Evolutionary conservation across 2,797 vertebrate species (phyloP), one percentile per base, ranked within the genome.

Genomic region (Gastrophryne carolinensis): DNA sequence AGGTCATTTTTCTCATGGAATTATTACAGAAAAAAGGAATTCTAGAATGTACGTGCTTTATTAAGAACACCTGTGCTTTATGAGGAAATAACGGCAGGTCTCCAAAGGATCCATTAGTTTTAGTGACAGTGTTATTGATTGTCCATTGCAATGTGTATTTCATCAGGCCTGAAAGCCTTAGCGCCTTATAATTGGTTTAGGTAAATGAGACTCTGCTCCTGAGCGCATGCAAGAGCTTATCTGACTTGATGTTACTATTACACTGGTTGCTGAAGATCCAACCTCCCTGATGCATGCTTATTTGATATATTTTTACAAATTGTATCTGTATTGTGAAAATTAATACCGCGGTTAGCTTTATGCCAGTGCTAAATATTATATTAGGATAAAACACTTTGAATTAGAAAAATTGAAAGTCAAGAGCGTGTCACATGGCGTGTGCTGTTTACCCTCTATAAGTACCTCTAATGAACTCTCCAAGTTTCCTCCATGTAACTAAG

Each of bases 181-280:
- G 75, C 68, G 66, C 68, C 75, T 72, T 78, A 61, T 78, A 78
- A 78, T 78, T 78, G 75, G 68, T 72, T 78, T 78, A 78, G 75
- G 68, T 72, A 78, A 78, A 78, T 78, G 61, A 72, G 68, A 72
- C 72, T 78, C 75, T 78, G 58, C 72, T 72, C 53, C 66, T 44
- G 47, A 37, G 41, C 35, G 19, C 57, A 53, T 65, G 75, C 52
- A 78, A 72, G 41, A 72, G 53, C 75, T 78, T 78, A 78, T 72
- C 75, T 72, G 32, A 12, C 49, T 78, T 72, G 41, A 78, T 78
- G 60, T 78, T 65, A 66, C 68, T 72, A 66, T 72, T 78, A 72
- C 52, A 60, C 30, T 21, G 41, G 17, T 53, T 78, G 44, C 53
- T 3, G 34, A 32, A 68, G 35, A 78, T 72, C 26, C 41, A 19